A percentile compares a stretch with the other conserved stretches of the same genome.
Evolutionary conservation across 2,113 vertebrate species (phyloP).

Genomic region (Phalacrocorax carbo): DNA sequence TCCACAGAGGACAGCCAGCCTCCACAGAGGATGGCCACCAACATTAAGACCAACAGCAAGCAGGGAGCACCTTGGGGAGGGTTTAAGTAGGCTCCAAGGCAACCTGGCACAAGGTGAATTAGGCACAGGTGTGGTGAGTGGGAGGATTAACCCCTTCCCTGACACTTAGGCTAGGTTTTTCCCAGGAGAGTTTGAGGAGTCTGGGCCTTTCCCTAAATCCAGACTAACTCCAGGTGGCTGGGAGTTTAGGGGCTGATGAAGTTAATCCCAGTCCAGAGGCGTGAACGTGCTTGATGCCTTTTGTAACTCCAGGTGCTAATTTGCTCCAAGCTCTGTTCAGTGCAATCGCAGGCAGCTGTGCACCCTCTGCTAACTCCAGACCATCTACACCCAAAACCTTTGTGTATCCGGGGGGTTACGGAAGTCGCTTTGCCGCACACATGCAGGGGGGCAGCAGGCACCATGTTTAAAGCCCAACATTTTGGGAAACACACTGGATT

Average conservation of each 20-base stretch:
- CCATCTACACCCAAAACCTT: rapidly evolving
- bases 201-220: background rate
- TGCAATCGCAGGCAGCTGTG: too few relatives aligned
- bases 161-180: background rate
- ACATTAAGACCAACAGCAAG: rapidly evolving
- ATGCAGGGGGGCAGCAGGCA: background rate
- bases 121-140: background rate
- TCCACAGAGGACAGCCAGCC: background rate
- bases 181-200: background rate
- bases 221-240: background rate
- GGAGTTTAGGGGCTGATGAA: too few relatives aligned
- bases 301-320: too few relatives aligned
- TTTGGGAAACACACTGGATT: background rate
- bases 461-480: rapidly evolving
- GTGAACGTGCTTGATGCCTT: background rate
- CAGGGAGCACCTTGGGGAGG: rapidly evolving
- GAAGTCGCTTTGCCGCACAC: too few relatives aligned
- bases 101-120: background rate
- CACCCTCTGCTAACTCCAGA: background rate
- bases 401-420: background rate
- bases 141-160: background rate
- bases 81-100: background rate
- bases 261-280: background rate
- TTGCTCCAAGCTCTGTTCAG: too few relatives aligned
- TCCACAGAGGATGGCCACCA: background rate